A percentile compares a stretch with the other conserved stretches of the same genome.
phyloP scores from a whole-genome alignment of 2,113 vertebrate genomes.

The Sinocyclocheilus maitianheensis region DNA sequence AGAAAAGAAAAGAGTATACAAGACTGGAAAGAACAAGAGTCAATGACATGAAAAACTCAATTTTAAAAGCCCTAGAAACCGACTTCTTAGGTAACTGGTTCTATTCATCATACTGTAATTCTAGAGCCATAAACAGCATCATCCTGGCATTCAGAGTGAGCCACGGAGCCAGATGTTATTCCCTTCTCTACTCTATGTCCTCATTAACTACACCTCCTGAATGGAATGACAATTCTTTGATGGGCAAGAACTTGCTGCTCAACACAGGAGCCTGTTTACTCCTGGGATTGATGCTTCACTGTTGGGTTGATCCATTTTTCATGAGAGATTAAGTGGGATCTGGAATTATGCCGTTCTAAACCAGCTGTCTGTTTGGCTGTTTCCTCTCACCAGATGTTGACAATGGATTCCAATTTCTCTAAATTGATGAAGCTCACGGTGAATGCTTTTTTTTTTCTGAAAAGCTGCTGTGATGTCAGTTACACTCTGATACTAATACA shows the following conservation, averaged over 20 bases:
- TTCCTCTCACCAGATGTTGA: slow-evolving; percentile 48
- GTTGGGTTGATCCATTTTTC: slow-evolving; percentile 53
- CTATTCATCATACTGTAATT: slow-evolving; percentile 20
- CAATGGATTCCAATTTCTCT: slow-evolving; percentile 35
- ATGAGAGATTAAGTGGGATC: slow-evolving; percentile 54
- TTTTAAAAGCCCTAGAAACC: slow-evolving; percentile 3
- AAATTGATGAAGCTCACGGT: slow-evolving; percentile 22
- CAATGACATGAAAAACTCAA: background rate
- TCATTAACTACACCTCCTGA: slow-evolving; percentile 24
- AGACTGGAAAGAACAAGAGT: background rate
- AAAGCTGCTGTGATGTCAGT: slow-evolving; percentile 7
- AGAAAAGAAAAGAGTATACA: background rate
- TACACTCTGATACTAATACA: background rate
- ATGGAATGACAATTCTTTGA: slow-evolving; percentile 38
- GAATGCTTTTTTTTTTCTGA: background rate
- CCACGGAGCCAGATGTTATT: slow-evolving; percentile 25
- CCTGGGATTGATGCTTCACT: slow-evolving; percentile 43
- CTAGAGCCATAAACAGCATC: slow-evolving; percentile 5
- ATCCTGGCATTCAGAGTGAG: background rate
- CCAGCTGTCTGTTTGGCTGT: slow-evolving; percentile 48
- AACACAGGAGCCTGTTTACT: slow-evolving; percentile 47
- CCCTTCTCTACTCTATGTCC: slow-evolving; percentile 7
- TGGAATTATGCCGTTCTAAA: slow-evolving; percentile 42
- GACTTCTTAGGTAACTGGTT: background rate
- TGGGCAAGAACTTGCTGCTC: slow-evolving; percentile 29